A percentile compares a stretch with the other conserved stretches of the same genome.
These are phyloP conservation scores for Kryphioiulus occultus DNA, from an alignment of 2,888 invertebrate species.

Conservation along the genomic window DNA sequence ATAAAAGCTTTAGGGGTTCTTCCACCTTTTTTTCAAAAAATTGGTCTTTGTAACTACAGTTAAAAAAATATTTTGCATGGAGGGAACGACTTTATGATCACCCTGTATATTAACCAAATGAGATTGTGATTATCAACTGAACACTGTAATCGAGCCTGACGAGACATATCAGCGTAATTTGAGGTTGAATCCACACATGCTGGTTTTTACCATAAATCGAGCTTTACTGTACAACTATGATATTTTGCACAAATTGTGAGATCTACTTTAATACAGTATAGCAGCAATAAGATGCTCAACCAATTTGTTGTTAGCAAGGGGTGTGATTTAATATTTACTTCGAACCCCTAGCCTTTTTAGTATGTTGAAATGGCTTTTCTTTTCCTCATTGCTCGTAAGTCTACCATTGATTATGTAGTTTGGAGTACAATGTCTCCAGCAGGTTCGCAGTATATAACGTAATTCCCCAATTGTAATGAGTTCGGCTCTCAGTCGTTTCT, in stretches of 20 bases:
- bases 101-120: too few species aligned
- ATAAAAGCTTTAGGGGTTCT: too few species aligned
- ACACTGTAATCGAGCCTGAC: too few species aligned
- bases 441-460: background rate
- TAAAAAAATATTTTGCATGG: too few species aligned
- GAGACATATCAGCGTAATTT: too few species aligned
- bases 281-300: background rate
- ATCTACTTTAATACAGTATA: background rate
- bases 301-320: background rate
- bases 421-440: background rate
- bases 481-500: background rate
- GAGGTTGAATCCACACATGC: too few species aligned
- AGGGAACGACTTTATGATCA: too few species aligned
- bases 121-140: too few species aligned
- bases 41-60: too few species aligned
- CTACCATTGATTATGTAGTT: constrained; percentile 9
- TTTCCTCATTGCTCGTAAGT: background rate
- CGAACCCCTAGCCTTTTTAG: background rate
- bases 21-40: too few species aligned
- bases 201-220: too few species aligned
- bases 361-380: background rate
- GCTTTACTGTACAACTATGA: too few species aligned
- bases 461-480: constrained; percentile 17
- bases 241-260: background rate
- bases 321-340: background rate